Base-by-base conservation (phyloP, 2,888 invertebrate species). In the Hypsopygia costalis region DNA sequence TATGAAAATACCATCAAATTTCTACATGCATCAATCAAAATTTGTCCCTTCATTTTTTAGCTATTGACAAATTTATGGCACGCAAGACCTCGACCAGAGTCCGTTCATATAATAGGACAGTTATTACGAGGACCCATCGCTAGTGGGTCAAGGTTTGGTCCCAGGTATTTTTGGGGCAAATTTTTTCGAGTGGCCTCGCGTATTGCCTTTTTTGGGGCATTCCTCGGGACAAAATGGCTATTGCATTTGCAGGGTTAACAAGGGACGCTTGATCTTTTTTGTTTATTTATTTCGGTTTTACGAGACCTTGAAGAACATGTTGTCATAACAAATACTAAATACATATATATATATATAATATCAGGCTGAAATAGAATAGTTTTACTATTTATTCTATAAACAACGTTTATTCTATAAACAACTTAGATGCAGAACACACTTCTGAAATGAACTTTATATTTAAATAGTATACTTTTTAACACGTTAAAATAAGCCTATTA, bases 111-210 rank as follows among this genome's bases (percentile, higher is more conserved):
- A 28, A 39, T 39, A 16, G 33, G 33, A 12, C 16, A 21, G 9
- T 35, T 35, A 25, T 36, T 36, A 36, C 29, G 29, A 20, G 36
- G 31, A 8, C 28, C 22, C 38, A 32, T 31, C 39, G 33, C 34
- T 34, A 27, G n/a, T 36, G 22, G 43, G 43, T 44, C 43, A 44
- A 44, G 43, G 43, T 28, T 35, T 21, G 33, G 32, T 27, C 12
- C 39, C 34, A 39, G 43, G 43, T 43, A 39, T 39, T 35, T 39
- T 35, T 36, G 27, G 36, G 33, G 9, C 27, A 16, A 32, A 39
- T 39, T 33, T 37, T 39, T 33, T 32, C 39, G 16, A 27, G 8
- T 28, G 39, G 8, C 39, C 39, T 33, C 39, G 39, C 25, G 20
- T 11, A 6, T 7, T 8, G 33, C 33, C 39, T 27, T 32, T 38